Base-by-base conservation (phyloP, 2,797 vertebrate species). In the Cetoscarus ocellatus region DNA sequence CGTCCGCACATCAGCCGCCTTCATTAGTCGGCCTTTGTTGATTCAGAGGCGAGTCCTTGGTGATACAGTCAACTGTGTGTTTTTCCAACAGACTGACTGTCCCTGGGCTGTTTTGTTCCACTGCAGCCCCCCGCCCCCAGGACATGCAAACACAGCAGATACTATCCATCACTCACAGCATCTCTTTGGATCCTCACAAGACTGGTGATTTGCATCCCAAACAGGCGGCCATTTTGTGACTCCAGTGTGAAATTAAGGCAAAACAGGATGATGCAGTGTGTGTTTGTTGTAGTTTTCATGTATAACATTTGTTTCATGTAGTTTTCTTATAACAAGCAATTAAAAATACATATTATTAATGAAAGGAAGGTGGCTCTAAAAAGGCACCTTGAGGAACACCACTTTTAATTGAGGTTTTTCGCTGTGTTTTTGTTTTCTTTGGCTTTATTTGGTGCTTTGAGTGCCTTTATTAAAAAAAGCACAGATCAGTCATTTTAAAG, bases 131-230 rank as follows among this genome's bases (percentile, higher is more conserved):
- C 15, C 27, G 4, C 58, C 78, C 65, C 43, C 64, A 77, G 78
- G 69, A 76, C 81, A 86, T 75, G 80, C 87, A 85, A 82, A 78
- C 63, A 67, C 76, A 83, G 67, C 73, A 71, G 85, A 86, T 69
- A 78, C 19, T 15, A 75, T 83, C 79, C 80, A 75, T 80, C 49
- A 59, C 39, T 43, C 71, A 61, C 0, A 0, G 18, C 61, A 35
- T 73, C 36, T 44, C 67, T 36, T 50, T 17, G 70, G 72, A 38
- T 69, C 48, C 68, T 75, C 72, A 50, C 45, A 66, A 67, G 51
- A 71, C 70, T 49, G 14, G 0, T 0, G 18, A 84, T 88, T 86
- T 85, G 81, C 73, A 82, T 86, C 45, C 44, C 61, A 75, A 80
- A 82, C 74, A 68, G 61, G 38, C 34, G 1, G 61, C 56, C 75